phyloP scores from a whole-genome alignment of 2,113 vertebrate species.

The Melanostigma gelatinosum region DNA sequence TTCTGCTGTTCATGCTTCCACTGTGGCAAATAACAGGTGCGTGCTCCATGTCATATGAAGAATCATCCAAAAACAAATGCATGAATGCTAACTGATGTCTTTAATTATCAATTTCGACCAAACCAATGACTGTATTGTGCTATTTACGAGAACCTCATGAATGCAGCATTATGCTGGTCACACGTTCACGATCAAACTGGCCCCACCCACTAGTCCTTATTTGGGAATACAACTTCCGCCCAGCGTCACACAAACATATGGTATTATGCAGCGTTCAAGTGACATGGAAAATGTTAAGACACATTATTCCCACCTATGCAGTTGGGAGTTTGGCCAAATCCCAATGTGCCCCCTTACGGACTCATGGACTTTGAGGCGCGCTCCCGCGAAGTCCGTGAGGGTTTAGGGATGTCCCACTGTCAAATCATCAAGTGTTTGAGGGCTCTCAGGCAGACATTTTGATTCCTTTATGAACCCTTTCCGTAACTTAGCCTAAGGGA shows the following conservation, averaged over 20 bases:
- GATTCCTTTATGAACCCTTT: no score
- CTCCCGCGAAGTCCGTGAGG: no score
- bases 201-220: constrained; percentile 51
- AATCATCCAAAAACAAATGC: background rate
- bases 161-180: constrained; percentile 53
- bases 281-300: background rate
- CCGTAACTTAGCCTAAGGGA: no score
- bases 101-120: background rate
- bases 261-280: background rate
- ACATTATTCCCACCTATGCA: background rate
- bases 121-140: accelerated
- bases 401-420: no score
- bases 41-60: background rate
- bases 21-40: background rate
- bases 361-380: no score
- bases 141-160: constrained; percentile 5
- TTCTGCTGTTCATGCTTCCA: background rate
- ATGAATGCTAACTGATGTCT: accelerated
- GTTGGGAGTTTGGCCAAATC: no score
- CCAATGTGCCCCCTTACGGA: no score
- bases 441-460: no score
- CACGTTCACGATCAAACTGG: constrained; percentile 48
- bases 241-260: background rate
- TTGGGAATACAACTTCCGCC: constrained; percentile 13
- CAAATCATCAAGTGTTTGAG: no score